Evolutionary conservation across 2,888 invertebrate genomes (phyloP), one percentile per base, ranked within the genome.

Genomic region (Eupithecia abbreviata): DNA sequence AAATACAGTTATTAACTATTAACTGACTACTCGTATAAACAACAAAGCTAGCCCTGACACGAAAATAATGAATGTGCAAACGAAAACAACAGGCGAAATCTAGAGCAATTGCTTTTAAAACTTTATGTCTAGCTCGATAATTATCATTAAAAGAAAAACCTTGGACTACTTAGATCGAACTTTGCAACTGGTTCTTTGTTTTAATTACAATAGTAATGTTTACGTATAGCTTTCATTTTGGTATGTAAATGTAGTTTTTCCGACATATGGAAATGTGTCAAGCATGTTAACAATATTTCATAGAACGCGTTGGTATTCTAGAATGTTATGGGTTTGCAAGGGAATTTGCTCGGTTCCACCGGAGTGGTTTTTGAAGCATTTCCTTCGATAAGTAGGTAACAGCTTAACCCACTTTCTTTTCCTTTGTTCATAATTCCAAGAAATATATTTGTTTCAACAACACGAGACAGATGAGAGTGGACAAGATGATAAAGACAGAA

Each of bases 21-120:
- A 30, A 30, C 30, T 30, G 55, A 18, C 18, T 58, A 58, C 51
- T 51, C 3, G n/a, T 55, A 58, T 65, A 65, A 65, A 41, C 13
- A 65, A 30, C 66, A 77, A 65, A 77, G 81, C 75, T 76, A 79
- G 86, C 92, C 92, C 89, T 93, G 93, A 91, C 93, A 90, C 85
- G 80, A 87, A 89, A 91, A 80, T 84, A 75, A 80, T 89, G 86
- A 88, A 88, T 89, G 87, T 89, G 84, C 89, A 89, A 87, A 88
- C 85, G 83, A 83, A 84, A 83, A 83, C 80, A 81, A 77, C 81
- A 45, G 74, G 80, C 80, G 73, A 88, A 87, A 83, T 83, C 67
- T 51, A 78, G 51, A 67, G 72, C 77, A 71, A 55, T 75, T 65
- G 76, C 68, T 76, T 76, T 75, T 71, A 71, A 76, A 74, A 69